These are phyloP conservation scores for Semicossyphus pulcher DNA, from an alignment of 2,113 vertebrate genomes.

Conservation along the genomic window DNA sequence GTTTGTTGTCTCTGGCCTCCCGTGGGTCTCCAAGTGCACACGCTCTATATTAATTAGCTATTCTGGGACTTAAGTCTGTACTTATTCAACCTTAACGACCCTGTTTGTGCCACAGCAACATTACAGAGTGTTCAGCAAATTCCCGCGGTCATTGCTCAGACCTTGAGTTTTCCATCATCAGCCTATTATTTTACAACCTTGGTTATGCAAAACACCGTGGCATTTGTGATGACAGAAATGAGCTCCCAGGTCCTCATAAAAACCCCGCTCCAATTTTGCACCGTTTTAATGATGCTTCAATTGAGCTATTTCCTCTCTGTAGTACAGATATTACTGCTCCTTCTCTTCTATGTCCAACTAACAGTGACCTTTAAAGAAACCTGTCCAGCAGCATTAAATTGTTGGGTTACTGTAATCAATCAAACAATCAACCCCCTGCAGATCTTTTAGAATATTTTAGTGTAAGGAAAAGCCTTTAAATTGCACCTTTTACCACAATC, in stretches of 20 bases:
- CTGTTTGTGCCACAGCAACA: constrained; percentile 41
- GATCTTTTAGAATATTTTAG: not conserved
- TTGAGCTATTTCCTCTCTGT: not conserved
- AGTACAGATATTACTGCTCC: not conserved
- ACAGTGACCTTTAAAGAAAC: constrained; percentile 7
- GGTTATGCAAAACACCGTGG: constrained; percentile 58
- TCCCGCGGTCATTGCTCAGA: constrained; percentile 42
- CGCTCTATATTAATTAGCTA: constrained; percentile 47
- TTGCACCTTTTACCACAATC: not conserved
- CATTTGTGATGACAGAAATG: constrained; percentile 61
- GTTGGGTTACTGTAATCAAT: constrained; percentile 1
- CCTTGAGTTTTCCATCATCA: constrained; percentile 59
- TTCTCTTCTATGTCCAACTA: not conserved
- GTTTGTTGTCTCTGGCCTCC: constrained; percentile 33
- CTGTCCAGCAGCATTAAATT: not conserved
- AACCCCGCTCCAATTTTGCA: constrained; percentile 4
- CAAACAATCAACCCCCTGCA: not conserved
- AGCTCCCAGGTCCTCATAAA: constrained; percentile 44
- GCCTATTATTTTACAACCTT: constrained; percentile 63
- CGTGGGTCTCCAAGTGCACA: constrained; percentile 14
- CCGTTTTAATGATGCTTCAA: constrained; percentile 41
- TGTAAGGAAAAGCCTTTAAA: not conserved
- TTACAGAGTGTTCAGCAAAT: constrained; percentile 47
- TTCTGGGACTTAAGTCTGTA: constrained; percentile 46
- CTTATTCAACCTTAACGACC: constrained; percentile 57